Evolutionary conservation across 2,113 vertebrate genomes (phyloP), one percentile per base, ranked within the genome.

Genomic region (Silurus asotus): DNA sequence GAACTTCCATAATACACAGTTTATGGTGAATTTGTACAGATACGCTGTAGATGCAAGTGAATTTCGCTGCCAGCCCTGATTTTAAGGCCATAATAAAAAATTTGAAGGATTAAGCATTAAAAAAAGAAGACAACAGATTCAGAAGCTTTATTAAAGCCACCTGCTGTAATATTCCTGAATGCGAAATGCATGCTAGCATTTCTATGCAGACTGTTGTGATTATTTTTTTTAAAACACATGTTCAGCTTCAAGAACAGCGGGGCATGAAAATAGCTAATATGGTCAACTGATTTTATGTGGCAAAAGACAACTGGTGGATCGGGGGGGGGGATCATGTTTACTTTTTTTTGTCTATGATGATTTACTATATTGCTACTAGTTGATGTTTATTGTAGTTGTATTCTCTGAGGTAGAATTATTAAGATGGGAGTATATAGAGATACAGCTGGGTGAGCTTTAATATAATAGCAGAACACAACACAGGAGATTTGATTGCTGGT

Each of bases 191-290:
- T 14, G 23, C 28, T 11, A 28, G 53, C 7, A 6, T 81, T 80
- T 79, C 69, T 83, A 53, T 81, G 37, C 51, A 81, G 56, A 84
- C 81, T 86, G 70, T 53, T 76, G 74, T 77, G 20, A 0, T 53
- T 74, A n/a, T 77, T 77, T 23, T 77, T 55, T 37, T 37, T 2
- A 23, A 11, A 55, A 55, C 74, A 77, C 51, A 55, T 77, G 74
- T 76, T 53, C 51, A 55, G n/a, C 13, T 77, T 77, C n/a, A 77
- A 14, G 51, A 25, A 55, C n/a, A 77, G 51, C 6, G 13, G 23
- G 49, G 48, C 20, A 11, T 76, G 72, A 75, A 51, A 19, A 75
- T 75, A 2, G 19, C 9, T 75, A 53, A 75, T 55, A 25, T 15
- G 74, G 74, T 77, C 51, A 56, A 55, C 23, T 28, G 51, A 25